Evolutionary conservation across 2,797 vertebrate species (phyloP), one percentile per base, ranked within the genome.

Genomic region (Rhinella marina): DNA sequence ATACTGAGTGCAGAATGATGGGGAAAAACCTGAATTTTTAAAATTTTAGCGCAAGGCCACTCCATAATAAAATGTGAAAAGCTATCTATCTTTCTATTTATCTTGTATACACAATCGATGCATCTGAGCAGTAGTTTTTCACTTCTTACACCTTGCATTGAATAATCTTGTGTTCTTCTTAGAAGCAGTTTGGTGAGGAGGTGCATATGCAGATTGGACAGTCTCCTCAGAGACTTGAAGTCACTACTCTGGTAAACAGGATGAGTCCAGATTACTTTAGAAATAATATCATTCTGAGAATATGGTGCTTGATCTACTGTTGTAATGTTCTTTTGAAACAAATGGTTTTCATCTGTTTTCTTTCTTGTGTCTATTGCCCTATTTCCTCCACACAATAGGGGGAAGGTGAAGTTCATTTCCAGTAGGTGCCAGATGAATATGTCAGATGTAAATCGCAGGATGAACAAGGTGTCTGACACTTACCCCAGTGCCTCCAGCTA

Each of bases 391-490:
- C 78, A 80, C 78, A 80, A 80, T 80, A 80, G 56, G 16, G 27
- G 78, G 78, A 80, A 80, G 78, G 78, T 80, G 56, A 41, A 61
- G 78, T 80, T 80, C 78, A 80, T 27, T 80, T 80, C 78, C 78
- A 80, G 7, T 32, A 80, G 78, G 56, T 41, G 78, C 19, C 13
- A 80, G 77, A 79, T 59, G 54, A 80, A 32, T 80, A 32, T 59
- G 78, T 41, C 56, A 80, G 56, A 61, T 80, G 78, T 59, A 80
- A 80, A 80, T 32, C 56, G 32, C 78, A 80, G 56, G 52, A 79
- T 59, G n/a, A 3, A 56, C n/a, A 56, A 9, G 0, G 2, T n/a
- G 13, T 25, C 54, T 57, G 27, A 80, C 25, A 23, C 7, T 61
- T 80, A 59, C 14, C 23, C 56, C 56, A 59, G 56, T 61, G 17